Percentiles rank a stretch among this genome's conserved stretches.
phyloP scores from a whole-genome alignment of 2,113 vertebrate genomes.

The Zosterops borbonicus region DNA sequence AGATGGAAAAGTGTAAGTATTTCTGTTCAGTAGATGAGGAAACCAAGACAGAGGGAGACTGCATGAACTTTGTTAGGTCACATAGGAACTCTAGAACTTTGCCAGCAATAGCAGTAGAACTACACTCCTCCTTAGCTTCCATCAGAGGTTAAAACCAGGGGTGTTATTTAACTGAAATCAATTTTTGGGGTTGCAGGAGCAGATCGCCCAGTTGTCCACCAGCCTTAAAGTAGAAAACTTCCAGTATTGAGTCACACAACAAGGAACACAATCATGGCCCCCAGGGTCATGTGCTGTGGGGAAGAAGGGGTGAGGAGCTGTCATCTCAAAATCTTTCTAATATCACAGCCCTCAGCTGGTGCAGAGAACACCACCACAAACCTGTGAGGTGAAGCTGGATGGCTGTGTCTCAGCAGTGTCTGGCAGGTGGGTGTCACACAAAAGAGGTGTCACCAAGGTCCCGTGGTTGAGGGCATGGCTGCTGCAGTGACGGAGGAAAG shows the following conservation, averaged over 20 bases:
- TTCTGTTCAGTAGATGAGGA: neutral
- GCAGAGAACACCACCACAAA: neutral
- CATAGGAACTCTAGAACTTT: neutral
- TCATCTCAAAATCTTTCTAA: neutral
- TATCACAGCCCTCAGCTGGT: neutral
- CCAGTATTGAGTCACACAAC: rapidly evolving
- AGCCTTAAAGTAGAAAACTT: neutral
- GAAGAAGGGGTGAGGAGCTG: neutral
- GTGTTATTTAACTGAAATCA: neutral
- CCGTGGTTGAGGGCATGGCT: neutral
- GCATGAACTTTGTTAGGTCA: neutral
- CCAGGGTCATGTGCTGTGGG: neutral
- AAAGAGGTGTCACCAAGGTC: neutral
- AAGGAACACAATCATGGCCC: neutral
- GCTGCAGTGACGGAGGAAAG: neutral
- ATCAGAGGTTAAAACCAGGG: neutral
- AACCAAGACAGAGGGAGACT: neutral
- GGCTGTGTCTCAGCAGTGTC: neutral
- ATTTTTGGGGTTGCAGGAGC: neutral
- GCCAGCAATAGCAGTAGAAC: neutral
- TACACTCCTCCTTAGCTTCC: neutral
- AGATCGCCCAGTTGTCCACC: neutral
- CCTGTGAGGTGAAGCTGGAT: neutral
- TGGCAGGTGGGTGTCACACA: neutral
- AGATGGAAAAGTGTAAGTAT: neutral